Conservation (phyloP, 1,140 invertebrate species). For the Charaxes varanes region DNA sequence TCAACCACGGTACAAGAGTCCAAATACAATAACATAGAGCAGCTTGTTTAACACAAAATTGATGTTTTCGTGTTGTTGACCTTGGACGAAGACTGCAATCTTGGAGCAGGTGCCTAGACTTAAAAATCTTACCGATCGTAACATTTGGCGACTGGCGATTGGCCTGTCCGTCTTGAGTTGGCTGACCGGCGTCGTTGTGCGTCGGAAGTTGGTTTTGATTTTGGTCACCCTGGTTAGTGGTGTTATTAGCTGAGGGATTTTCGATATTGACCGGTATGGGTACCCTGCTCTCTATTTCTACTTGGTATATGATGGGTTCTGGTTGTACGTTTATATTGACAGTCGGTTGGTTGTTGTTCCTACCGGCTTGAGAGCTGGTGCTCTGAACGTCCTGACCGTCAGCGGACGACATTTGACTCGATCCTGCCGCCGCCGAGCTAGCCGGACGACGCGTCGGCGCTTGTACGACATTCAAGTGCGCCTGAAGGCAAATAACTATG, state of each 20-base stretch:
- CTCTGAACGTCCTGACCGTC: constrained; percentile 1
- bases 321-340: constrained; percentile 39
- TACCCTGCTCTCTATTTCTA: constrained; percentile 44
- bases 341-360: constrained; percentile 17
- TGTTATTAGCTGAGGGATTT: constrained; percentile 23
- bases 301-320: constrained; percentile 43
- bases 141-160: constrained; percentile 12
- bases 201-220: neutral
- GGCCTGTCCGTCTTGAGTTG: constrained; percentile 6
- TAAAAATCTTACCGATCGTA: constrained; percentile 12
- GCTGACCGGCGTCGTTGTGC: neutral
- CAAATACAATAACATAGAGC: too few species aligned
- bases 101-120: neutral
- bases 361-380: constrained; percentile 4
- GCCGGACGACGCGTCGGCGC: constrained; percentile 17
- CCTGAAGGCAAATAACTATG: constrained; percentile 23
- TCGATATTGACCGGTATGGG: constrained; percentile 35
- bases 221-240: constrained; percentile 12
- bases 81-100: constrained; percentile 1
- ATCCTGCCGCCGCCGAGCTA: constrained; percentile 1
- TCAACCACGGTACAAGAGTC: too few species aligned
- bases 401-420: neutral
- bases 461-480: constrained; percentile 40
- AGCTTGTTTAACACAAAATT: neutral
- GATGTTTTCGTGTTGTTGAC: neutral